Conservation (phyloP, 2,113 vertebrate species). For the Sisor rabdophorus region DNA sequence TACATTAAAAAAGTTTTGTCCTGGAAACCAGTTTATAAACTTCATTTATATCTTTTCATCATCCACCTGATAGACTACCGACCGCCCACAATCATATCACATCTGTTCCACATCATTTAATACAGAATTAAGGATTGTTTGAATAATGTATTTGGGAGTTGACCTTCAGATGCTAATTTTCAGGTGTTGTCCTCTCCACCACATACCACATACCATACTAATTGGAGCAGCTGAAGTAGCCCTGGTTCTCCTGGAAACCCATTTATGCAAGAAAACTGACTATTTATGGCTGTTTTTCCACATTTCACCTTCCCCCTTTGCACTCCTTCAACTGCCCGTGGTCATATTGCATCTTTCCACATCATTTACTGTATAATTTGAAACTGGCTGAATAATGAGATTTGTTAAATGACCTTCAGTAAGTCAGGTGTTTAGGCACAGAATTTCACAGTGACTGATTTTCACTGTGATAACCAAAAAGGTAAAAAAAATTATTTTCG, state of each 20-base stretch:
- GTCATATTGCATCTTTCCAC: constrained; percentile 72
- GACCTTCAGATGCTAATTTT: constrained; percentile 51
- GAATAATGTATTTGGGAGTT: constrained; percentile 50
- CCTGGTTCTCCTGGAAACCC: constrained; percentile 54
- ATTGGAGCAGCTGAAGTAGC: constrained; percentile 38
- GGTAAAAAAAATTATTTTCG: not conserved
- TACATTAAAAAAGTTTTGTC: constrained; percentile 39
- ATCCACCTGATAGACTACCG: constrained; percentile 51
- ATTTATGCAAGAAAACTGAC: constrained; percentile 62
- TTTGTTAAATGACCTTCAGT: constrained; percentile 51
- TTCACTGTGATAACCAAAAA: constrained; percentile 3
- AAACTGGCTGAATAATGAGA: constrained; percentile 60
- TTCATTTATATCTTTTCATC: constrained; percentile 71
- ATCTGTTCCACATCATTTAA: constrained; percentile 74
- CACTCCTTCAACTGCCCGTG: constrained; percentile 56
- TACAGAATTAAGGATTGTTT: constrained; percentile 67
- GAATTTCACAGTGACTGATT: constrained; percentile 19
- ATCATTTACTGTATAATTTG: constrained; percentile 73
- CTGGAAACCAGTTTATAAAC: constrained; percentile 50
- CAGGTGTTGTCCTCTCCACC: constrained; percentile 43
- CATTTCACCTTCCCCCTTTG: constrained; percentile 64
- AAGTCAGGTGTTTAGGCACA: not conserved
- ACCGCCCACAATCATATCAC: constrained; percentile 61
- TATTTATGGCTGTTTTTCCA: constrained; percentile 74
- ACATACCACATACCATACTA: constrained; percentile 44